A percentile compares a stretch with the other conserved stretches of the same genome.
Conservation (phyloP, 2,797 vertebrate genomes). For the Brotula barbata region DNA sequence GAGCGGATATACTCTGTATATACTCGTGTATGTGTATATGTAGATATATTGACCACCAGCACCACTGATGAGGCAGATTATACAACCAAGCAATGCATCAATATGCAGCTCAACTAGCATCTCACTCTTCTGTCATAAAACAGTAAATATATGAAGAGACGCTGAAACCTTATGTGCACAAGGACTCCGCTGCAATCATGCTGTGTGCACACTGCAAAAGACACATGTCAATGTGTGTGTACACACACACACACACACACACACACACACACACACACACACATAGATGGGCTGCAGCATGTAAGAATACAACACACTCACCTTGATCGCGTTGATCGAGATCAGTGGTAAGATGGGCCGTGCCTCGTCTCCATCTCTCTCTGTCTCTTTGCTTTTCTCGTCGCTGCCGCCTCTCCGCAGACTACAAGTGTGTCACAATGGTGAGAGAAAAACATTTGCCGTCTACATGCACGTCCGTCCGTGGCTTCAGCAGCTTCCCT, state of each 20-base stretch:
- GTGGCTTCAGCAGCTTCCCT: slow-evolving; percentile 54
- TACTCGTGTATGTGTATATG: not conserved
- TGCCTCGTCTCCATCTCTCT: slow-evolving; percentile 43
- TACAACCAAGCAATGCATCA: slow-evolving; percentile 65
- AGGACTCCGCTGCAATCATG: slow-evolving; percentile 41
- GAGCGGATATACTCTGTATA: too few species aligned
- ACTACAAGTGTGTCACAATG: slow-evolving; percentile 64
- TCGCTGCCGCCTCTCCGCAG: slow-evolving; percentile 57
- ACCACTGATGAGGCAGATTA: slow-evolving; percentile 53
- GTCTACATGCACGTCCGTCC: slow-evolving; percentile 69
- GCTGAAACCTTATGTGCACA: slow-evolving; percentile 16
- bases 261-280: slow-evolving; percentile 12
- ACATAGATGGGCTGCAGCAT: slow-evolving; percentile 45
- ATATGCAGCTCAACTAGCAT: slow-evolving; percentile 57
- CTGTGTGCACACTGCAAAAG: slow-evolving; percentile 45
- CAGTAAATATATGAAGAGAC: slow-evolving; percentile 18
- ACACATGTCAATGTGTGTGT: slow-evolving; percentile 19
- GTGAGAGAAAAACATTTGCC: slow-evolving; percentile 47
- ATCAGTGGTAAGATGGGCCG: slow-evolving; percentile 66
- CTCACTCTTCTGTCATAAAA: slow-evolving; percentile 50
- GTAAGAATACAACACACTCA: slow-evolving; percentile 68
- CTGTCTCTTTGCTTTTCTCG: slow-evolving; percentile 21
- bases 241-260: slow-evolving; percentile 27
- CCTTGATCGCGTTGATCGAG: slow-evolving; percentile 73
- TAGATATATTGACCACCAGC: slow-evolving; percentile 35